Evolutionary conservation across 37 sponge, comb jelly and placozoan species (phyloP).

Genomic region (Halisarca cf. caerulea): DNA sequence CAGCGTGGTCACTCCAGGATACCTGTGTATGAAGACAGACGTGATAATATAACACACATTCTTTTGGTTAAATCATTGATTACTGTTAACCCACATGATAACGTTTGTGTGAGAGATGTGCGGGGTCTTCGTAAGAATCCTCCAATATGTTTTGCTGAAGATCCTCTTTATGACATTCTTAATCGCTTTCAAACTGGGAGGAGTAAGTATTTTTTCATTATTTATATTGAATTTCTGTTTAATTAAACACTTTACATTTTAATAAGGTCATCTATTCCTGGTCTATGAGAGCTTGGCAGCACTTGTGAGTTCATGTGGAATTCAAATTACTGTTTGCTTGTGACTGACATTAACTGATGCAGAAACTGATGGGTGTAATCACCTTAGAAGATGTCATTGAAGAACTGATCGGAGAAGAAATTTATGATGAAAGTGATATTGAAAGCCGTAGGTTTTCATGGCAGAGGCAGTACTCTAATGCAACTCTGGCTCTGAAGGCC

Average conservation of each 20-base stretch:
- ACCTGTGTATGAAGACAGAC: constrained; percentile 51
- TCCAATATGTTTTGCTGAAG: constrained; percentile 59
- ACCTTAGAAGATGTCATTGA: constrained; percentile 92
- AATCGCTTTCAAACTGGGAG: constrained; percentile 81
- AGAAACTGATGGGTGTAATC: constrained; percentile 70
- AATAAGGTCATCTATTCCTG: constrained; percentile 62
- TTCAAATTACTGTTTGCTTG: no score
- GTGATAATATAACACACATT: constrained; percentile 61
- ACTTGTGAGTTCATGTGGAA: no score
- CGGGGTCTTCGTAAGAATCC: constrained; percentile 19
- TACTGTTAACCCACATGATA: constrained; percentile 58
- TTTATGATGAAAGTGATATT: constrained; percentile 84
- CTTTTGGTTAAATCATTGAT: constrained; percentile 80
- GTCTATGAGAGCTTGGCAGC: constrained; percentile 40
- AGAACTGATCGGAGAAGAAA: constrained; percentile 90
- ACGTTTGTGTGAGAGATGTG: constrained; percentile 39
- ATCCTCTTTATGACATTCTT: constrained; percentile 72
- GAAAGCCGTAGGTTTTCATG: constrained; percentile 34
- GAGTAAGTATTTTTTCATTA: constrained; percentile 43
- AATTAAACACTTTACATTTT: no score
- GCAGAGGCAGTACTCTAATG: background rate
- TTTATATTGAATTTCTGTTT: no score
- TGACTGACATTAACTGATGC: no score
- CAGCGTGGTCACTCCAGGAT: constrained; percentile 72
- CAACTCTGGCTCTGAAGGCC: background rate